These are phyloP conservation scores for Batillaria attramentaria DNA, from an alignment of 1,140 invertebrate species.

Conservation along the genomic window DNA sequence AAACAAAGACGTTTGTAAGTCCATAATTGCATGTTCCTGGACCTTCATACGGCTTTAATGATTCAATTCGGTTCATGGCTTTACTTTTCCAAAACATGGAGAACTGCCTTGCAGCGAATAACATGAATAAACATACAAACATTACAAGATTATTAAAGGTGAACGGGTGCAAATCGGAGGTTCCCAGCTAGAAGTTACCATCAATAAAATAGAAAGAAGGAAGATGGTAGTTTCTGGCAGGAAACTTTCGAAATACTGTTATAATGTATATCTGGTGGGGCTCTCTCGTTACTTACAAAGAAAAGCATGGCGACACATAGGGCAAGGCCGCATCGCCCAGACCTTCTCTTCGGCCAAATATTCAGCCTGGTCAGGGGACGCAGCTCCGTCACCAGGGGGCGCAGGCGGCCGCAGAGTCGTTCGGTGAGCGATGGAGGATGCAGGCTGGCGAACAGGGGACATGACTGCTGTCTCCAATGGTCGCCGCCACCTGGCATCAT, in stretches of 20 bases:
- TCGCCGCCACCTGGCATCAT: background rate
- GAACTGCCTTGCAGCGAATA: too few relatives aligned
- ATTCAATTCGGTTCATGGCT: too few relatives aligned
- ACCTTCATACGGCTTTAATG: too few relatives aligned
- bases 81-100: too few relatives aligned
- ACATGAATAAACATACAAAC: too few relatives aligned
- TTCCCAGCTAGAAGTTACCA: too few relatives aligned
- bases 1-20: too few relatives aligned
- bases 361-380: background rate
- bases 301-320: background rate
- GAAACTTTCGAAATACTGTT: background rate
- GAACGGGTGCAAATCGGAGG: too few relatives aligned
- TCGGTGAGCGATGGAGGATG: background rate
- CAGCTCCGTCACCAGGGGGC: background rate
- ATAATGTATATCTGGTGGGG: background rate
- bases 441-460: slow-evolving; percentile 3
- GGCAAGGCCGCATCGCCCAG: background rate
- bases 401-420: background rate
- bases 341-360: background rate
- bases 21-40: too few relatives aligned
- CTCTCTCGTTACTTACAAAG: background rate
- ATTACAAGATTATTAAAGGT: too few relatives aligned
- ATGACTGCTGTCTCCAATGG: background rate
- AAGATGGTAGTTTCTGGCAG: background rate
- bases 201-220: too few relatives aligned